Conservation (phyloP, 2,888 invertebrate species). For the Nomada ruficornis region DNA sequence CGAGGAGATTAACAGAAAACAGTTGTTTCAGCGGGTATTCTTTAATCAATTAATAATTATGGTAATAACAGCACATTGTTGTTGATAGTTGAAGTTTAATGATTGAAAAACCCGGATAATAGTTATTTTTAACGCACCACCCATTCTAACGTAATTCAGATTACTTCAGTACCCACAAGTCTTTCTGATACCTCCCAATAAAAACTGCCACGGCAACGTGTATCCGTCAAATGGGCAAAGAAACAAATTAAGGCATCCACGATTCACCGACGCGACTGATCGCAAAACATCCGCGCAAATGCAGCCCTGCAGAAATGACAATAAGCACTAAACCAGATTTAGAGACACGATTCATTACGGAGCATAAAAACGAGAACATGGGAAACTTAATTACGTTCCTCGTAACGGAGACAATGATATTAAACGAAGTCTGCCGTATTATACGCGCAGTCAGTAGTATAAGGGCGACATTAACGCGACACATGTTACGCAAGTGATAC, state of each 20-base stretch:
- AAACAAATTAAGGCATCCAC: neutral
- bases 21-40: too few relatives aligned
- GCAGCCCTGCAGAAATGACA: neutral
- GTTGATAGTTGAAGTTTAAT: too few relatives aligned
- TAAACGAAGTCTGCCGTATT: slow-evolving; percentile 12
- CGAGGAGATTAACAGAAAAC: too few relatives aligned
- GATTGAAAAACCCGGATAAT: too few relatives aligned
- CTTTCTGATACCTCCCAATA: neutral
- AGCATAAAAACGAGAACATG: neutral
- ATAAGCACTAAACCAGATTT: neutral
- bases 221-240: neutral
- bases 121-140: too few relatives aligned
- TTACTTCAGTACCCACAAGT: neutral
- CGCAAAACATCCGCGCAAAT: neutral
- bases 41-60: too few relatives aligned
- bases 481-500: slow-evolving; percentile 41
- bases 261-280: neutral
- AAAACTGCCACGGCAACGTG: neutral
- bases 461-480: slow-evolving; percentile 46
- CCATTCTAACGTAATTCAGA: too few relatives aligned
- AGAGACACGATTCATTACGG: slow-evolving; percentile 10
- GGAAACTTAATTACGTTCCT: slow-evolving; percentile 24
- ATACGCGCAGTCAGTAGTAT: slow-evolving; percentile 31
- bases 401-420: slow-evolving; percentile 35
- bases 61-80: too few relatives aligned